A percentile compares a stretch with the other conserved stretches of the same genome.
Evolutionary conservation across 2,113 vertebrate genomes (phyloP).

Genomic region (Oriolus oriolus): DNA sequence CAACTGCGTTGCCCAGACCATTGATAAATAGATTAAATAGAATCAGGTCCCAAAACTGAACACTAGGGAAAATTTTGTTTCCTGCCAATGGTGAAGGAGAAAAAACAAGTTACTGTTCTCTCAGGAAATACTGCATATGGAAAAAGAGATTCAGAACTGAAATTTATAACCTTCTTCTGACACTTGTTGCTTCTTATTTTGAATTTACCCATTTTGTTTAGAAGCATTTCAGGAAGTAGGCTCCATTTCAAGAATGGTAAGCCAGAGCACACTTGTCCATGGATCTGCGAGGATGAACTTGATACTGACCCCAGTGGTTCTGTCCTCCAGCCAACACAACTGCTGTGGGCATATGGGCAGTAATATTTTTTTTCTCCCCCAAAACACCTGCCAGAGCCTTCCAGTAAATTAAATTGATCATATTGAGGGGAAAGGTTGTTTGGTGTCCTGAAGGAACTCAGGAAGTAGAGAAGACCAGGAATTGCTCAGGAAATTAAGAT

Average conservation of each 20-base stretch:
- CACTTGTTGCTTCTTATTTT: background rate
- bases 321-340: background rate
- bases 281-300: background rate
- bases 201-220: background rate
- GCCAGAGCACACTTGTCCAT: background rate
- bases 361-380: background rate
- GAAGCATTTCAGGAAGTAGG: background rate
- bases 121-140: background rate
- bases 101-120: background rate
- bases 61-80: background rate
- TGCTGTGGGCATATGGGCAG: fast-evolving
- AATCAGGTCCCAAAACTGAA: background rate
- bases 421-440: fast-evolving
- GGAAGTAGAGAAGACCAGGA: background rate
- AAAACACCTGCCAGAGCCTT: background rate
- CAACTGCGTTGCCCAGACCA: fast-evolving
- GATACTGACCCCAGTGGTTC: background rate
- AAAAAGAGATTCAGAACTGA: background rate
- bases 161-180: background rate
- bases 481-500: background rate
- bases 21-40: background rate
- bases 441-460: background rate
- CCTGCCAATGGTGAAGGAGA: background rate
- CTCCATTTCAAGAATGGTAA: background rate
- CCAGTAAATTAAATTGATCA: background rate